Conservation (phyloP, 2,113 vertebrate species). For the Corynorhinus townsendii region DNA sequence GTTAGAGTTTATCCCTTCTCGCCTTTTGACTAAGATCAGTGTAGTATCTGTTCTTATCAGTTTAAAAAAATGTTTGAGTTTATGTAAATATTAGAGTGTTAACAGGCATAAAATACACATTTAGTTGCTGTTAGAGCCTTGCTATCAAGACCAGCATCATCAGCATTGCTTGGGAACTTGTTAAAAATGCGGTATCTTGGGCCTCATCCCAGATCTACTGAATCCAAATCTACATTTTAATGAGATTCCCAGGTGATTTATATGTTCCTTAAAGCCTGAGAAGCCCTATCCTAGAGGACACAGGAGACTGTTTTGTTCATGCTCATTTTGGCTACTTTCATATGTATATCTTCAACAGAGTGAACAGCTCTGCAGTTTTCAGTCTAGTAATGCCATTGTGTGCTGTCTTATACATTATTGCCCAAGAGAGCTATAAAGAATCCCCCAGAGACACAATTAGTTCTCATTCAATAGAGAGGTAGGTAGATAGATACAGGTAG, state of each 20-base stretch:
- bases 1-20: background rate
- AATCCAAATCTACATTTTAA: background rate
- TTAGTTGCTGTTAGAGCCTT: background rate
- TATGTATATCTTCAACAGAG: background rate
- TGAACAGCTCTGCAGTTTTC: background rate
- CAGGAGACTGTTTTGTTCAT: background rate
- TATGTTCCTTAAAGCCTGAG: background rate
- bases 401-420: background rate
- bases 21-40: background rate
- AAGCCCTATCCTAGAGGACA: background rate
- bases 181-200: background rate
- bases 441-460: background rate
- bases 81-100: background rate
- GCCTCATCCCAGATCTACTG: background rate
- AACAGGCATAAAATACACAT: background rate
- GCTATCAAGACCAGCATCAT: background rate
- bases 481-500: background rate
- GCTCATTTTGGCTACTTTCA: background rate
- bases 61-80: background rate
- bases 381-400: background rate
- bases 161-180: background rate
- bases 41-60: background rate
- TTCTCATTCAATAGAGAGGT: background rate
- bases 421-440: background rate
- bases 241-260: background rate